Base-by-base conservation (phyloP, 1,140 invertebrate species). In the Leptopilina clavipes region DNA sequence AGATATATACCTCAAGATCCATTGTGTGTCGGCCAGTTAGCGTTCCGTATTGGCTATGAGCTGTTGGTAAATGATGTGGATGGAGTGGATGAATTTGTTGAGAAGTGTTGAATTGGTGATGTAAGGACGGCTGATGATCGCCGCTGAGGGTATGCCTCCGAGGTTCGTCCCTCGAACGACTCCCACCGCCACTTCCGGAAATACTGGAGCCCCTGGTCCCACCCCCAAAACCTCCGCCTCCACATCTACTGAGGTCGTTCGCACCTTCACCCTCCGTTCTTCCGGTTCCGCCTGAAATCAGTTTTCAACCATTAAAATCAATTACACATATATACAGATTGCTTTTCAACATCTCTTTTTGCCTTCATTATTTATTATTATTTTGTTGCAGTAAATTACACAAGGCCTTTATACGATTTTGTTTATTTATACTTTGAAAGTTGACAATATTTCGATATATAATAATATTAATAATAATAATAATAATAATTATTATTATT, bases 111-210 rank as follows among this genome's bases (percentile, higher is more conserved):
- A 89, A 91, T 82, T 93, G 92, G 77, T 89, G 88, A 82, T 89
- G 88, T 11, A 89, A 83, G 70, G 87, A 86, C 1, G 88, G 85
- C 43, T 94, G 91, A 83, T 94, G 93, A 81, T 93, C 93, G 31
- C 93, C 93, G 45, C 93, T 92, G 72, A 95, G 90, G 52, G 94
- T 94, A 84, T 95, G 94, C 31, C 94, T 91, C 11, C 94, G 89
- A 22, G 93, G 93, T 87, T 95, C 94, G 88, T 94, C 93, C 79
- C 91, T 87, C 75, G 88, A 89, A 56, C 93, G 86, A 70, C 92
- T 85, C 70, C 91, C 91, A 85, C 90, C 85, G 40, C 87, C 84
- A 70, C 91, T 88, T 40, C 92, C 86, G 79, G 91, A 89, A 79
- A 91, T 89, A 73, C 91, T 89, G 70, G 85, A 86, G 81, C 86